phyloP scores from a whole-genome alignment of 2,797 vertebrate genomes.

The Threskiornis aethiopicus region DNA sequence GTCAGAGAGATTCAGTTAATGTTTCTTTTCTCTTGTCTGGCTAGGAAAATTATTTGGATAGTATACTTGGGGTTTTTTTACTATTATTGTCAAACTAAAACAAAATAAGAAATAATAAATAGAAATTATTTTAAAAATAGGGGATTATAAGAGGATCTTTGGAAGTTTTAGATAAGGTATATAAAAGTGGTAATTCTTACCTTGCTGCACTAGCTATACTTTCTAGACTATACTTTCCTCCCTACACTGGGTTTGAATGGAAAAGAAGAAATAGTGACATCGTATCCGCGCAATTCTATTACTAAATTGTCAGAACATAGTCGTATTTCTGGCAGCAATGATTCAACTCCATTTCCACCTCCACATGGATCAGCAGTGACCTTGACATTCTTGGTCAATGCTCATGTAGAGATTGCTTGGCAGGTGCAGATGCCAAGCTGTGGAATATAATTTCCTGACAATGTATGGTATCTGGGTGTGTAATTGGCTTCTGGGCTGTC shows the following conservation, averaged over 20 bases:
- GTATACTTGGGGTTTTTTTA: not conserved
- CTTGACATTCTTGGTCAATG: not conserved
- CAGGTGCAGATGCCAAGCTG: conserved; percentile 19
- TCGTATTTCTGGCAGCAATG: conserved; percentile 10
- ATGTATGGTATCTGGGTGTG: not conserved
- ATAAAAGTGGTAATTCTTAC: not conserved
- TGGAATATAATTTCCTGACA: conserved; percentile 19
- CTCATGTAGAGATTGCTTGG: not conserved
- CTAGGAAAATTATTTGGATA: not conserved
- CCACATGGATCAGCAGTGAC: not conserved
- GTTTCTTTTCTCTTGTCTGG: not conserved
- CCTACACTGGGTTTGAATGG: not conserved
- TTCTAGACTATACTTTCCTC: not conserved
- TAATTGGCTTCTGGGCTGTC: conserved; percentile 21
- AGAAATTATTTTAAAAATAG: not conserved
- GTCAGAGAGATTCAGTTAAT: not conserved
- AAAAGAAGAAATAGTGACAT: not conserved
- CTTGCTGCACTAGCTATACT: not conserved
- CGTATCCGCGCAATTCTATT: not conserved
- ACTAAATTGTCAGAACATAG: conserved; percentile 32
- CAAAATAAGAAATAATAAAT: not conserved
- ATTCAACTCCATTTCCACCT: conserved; percentile 64
- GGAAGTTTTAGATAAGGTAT: not conserved
- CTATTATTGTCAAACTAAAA: not conserved
- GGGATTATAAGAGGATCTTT: not conserved